A percentile compares a stretch with the other conserved stretches of the same genome.
phyloP scores from a whole-genome alignment of 2,888 invertebrate species.

The Temnothorax unifasciatus region DNA sequence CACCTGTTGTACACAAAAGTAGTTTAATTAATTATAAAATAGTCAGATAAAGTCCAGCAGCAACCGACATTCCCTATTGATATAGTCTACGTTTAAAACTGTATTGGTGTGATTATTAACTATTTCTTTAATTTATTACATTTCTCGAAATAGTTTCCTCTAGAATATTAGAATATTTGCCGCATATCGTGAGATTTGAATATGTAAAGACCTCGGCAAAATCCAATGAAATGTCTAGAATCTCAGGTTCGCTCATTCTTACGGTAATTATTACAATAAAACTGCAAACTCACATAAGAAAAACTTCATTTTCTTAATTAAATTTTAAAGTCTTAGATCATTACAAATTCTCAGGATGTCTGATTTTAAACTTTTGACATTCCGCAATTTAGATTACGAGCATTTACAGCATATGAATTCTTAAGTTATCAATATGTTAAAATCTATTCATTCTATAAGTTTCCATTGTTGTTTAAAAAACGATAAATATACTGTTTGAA shows the following conservation, averaged over 20 bases:
- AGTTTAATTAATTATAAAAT: slow-evolving; percentile 36
- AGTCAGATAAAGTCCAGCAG: not conserved
- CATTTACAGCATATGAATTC: not conserved
- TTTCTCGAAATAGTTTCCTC: not conserved
- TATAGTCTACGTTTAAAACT: not conserved
- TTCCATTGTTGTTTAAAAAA: not conserved
- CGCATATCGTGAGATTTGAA: not conserved
- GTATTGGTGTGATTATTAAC: not conserved
- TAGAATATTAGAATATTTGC: not conserved
- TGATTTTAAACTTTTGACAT: not conserved
- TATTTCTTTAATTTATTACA: slow-evolving; percentile 1
- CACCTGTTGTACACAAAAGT: slow-evolving; percentile 4
- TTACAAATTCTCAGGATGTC: not conserved
- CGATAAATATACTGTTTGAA: not conserved
- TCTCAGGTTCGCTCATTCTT: not conserved
- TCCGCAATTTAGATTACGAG: not conserved
- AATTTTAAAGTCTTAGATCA: not conserved
- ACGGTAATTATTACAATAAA: not conserved
- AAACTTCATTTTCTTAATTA: not conserved
- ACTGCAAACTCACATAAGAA: not conserved
- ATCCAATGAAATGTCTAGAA: slow-evolving; percentile 27
- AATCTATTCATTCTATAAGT: not conserved
- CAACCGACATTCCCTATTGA: not conserved
- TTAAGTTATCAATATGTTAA: not conserved
- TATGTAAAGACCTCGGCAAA: not conserved